Evolutionary conservation across 2,113 vertebrate species (phyloP).

Genomic region (Uropsilus gracilis): DNA sequence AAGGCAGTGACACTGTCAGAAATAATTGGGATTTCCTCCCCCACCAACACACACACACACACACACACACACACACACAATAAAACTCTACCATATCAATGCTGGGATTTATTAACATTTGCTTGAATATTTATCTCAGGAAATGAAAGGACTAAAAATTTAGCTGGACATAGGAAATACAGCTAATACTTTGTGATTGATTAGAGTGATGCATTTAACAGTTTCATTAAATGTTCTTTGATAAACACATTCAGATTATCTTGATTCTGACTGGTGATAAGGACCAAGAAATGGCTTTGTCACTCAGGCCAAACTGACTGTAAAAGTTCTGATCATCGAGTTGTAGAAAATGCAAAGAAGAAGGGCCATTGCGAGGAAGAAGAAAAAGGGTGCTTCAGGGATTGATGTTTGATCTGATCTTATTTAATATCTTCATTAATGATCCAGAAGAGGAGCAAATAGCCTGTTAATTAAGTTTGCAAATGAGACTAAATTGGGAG

Average conservation of each 20-base stretch:
- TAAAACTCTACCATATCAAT: conserved; percentile 24
- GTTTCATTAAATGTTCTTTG: conserved; percentile 63
- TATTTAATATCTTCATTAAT: conserved; percentile 75
- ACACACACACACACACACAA: neutral
- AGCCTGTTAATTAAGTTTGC: conserved; percentile 74
- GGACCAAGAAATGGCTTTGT: conserved; percentile 39
- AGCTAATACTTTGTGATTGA: conserved; percentile 48
- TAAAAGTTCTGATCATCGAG: neutral
- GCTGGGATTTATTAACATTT: conserved; percentile 26
- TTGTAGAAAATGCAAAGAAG: neutral
- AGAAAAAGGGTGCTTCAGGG: neutral
- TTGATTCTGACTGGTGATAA: conserved; percentile 61
- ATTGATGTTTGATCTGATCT: conserved; percentile 61
- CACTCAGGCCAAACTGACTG: neutral
- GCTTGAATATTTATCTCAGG: conserved; percentile 41
- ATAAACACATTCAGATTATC: conserved; percentile 59
- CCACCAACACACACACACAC: no score
- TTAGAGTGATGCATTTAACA: conserved; percentile 48
- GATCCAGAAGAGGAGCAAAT: conserved; percentile 70
- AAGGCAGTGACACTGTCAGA: conserved; percentile 35
- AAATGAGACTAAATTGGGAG: conserved; percentile 69
- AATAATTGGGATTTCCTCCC: neutral
- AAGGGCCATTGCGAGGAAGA: fast-evolving
- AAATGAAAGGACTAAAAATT: conserved; percentile 65
- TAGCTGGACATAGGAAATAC: conserved; percentile 48